Base-by-base conservation (phyloP, 1,140 invertebrate genomes). In the Chionoecetes opilio region DNA sequence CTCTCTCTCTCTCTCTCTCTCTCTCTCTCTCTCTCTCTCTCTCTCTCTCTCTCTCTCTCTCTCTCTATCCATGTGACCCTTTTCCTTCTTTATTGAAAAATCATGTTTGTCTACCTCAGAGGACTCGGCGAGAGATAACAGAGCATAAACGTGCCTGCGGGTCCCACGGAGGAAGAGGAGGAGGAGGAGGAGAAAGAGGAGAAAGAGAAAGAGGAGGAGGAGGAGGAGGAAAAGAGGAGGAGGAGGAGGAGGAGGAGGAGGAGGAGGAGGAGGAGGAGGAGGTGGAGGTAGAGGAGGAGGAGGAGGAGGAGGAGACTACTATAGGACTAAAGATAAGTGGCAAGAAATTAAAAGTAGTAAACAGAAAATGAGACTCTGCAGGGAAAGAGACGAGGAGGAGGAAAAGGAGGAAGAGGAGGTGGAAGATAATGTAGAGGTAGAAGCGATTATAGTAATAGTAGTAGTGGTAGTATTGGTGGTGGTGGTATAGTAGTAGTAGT, bases 181-280 rank as follows among this genome's bases (percentile, higher is more conserved):
- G 63, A 75, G 63, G 63, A 86, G 84, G 11, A 86, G 35, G 84
- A 86, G 84, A 32, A 86, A 32, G 84, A 86, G 84, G 84, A 84
- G 82, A n/a, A 84, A 26, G 82, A 84, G 82, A n/a, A 84, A n/a
- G 82, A 84, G 82, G 46, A 53, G 46, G 46, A 53, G 46, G 46
- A 53, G 85, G 32, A 37, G 85, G 37, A 37, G 6, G 6, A 35
- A 21, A 21, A 34, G 31, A 35, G 34, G 34, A 34, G 31, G 85
- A 87, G 85, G 32, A 2, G 14, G 85, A 34, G 32, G n/a, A 34
- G 35, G 85, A 86, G n/a, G 85, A 34, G 85, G 82, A 6, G 38
- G 38, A 6, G 38, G 38, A 6, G 38, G 38, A 3, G 38, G 38
- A 3, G 38, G 82, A 84, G 26, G 82, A 35, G 34, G 34, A 34